Evolutionary conservation across 2,888 invertebrate species (phyloP), one percentile per base, ranked within the genome.

Genomic region (Unio delphinus): DNA sequence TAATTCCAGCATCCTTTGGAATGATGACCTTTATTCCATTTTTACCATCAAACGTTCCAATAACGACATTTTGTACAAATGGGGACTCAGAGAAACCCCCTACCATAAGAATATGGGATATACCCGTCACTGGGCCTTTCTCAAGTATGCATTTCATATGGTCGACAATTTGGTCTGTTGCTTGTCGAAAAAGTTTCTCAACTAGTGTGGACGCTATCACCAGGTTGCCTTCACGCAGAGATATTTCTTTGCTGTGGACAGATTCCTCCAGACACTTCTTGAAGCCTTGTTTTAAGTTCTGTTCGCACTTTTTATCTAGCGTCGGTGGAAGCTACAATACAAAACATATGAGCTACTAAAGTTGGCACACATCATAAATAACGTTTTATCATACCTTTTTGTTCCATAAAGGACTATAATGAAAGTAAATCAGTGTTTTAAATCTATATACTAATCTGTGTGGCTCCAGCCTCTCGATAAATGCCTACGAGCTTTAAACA

Each of bases 11-110:
- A 15, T 45, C 45, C 3, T 45, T 45, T 45, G 45, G 45, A 45
- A 15, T 45, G 45, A 45, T 45, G 15, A 45, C 45, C 45, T 45
- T 45, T 45, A 45, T 45, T 45, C 45, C 45, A 45, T 45, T 45
- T 45, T 45, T 45, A 11, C 45, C 15, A 45, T 45, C 45, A 3
- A 73, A 68, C 15, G 30, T 45, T 11, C 56, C 61, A n/a, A 62
- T 56, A 18, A 73, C 57, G 55, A 26, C 65, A 28, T 63, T 60
- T 54, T 73, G 73, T 1, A 73, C 65, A 57, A 73, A 60, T 55
- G 70, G 66, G 64, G 70, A 73, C 55, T 73, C 73, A 3, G 73
- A 60, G 58, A 73, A 73, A 8, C 73, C 73, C 1, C 73, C 73
- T 1, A 73, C 73, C 70, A 73, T 68, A n/a, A 73, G 59, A n/a